A percentile compares a stretch with the other conserved stretches of the same genome.
phyloP scores from a whole-genome alignment of 2,888 invertebrate genomes.

The Willowsia nigromaculata region DNA sequence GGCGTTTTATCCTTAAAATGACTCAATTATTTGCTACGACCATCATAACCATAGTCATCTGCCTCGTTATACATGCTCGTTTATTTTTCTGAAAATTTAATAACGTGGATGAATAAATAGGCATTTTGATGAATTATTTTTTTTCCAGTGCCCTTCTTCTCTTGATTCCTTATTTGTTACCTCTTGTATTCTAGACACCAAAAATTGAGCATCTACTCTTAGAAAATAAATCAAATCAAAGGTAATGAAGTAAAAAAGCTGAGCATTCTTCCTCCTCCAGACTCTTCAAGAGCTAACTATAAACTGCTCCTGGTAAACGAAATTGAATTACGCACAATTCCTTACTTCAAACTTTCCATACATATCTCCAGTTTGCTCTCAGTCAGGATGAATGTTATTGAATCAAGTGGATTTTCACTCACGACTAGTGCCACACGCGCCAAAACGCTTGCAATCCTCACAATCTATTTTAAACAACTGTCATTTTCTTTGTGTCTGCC shows the following conservation, averaged over 20 bases:
- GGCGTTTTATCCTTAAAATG: slow-evolving; percentile 33
- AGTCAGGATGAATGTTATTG: too few species aligned
- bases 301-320: neutral
- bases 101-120: slow-evolving; percentile 17
- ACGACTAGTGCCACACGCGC: neutral
- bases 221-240: slow-evolving; percentile 47
- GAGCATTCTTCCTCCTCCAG: neutral
- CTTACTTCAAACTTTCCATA: neutral
- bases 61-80: neutral
- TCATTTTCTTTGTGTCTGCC: neutral
- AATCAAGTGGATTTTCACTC: slow-evolving; percentile 14
- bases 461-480: neutral
- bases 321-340: slow-evolving; percentile 27
- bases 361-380: neutral
- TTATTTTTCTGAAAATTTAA: slow-evolving; percentile 27
- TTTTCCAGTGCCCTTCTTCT: neutral
- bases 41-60: slow-evolving; percentile 15
- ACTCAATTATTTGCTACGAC: slow-evolving; percentile 50
- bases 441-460: neutral
- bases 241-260: slow-evolving; percentile 39
- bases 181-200: neutral
- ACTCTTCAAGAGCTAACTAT: neutral
- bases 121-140: slow-evolving; percentile 38
- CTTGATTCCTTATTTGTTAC: neutral
- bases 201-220: neutral